Conservation (phyloP, 2,113 vertebrate species). For the Sander vitreus region DNA sequence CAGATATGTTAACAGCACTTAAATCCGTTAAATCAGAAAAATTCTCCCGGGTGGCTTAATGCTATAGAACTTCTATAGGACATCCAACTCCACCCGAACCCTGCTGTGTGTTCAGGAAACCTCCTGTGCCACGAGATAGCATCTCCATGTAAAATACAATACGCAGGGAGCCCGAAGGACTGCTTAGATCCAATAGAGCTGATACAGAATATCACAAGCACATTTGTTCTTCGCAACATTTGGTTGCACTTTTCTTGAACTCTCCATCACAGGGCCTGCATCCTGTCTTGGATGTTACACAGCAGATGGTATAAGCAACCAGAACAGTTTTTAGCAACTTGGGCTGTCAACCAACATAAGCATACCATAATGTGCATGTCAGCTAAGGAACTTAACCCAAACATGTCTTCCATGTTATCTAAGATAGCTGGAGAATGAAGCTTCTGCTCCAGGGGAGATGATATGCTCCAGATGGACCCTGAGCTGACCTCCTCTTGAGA, state of each 20-base stretch:
- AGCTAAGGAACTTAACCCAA: conserved; percentile 46
- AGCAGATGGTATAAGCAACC: conserved; percentile 30
- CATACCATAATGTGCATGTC: conserved; percentile 34
- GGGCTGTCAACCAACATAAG: conserved; percentile 28
- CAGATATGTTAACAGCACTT: neutral
- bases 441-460: conserved; percentile 17
- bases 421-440: conserved; percentile 29
- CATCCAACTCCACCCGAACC: neutral
- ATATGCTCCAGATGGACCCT: conserved; percentile 56
- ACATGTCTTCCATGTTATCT: conserved; percentile 45
- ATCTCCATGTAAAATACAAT: conserved; percentile 38
- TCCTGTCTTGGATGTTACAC: conserved; percentile 41
- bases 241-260: conserved; percentile 65
- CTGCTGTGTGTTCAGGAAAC: conserved; percentile 7
- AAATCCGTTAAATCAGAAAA: conserved; percentile 2
- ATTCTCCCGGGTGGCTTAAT: neutral
- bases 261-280: conserved; percentile 27
- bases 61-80: neutral
- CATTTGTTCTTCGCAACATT: conserved; percentile 35
- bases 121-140: conserved; percentile 11
- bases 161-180: conserved; percentile 2
- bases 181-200: conserved; percentile 14
- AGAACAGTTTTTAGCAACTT: conserved; percentile 35
- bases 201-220: conserved; percentile 43
- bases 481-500: conserved; percentile 31